phyloP scores from a whole-genome alignment of 2,888 invertebrate species.

The Corythucha ciliata region DNA sequence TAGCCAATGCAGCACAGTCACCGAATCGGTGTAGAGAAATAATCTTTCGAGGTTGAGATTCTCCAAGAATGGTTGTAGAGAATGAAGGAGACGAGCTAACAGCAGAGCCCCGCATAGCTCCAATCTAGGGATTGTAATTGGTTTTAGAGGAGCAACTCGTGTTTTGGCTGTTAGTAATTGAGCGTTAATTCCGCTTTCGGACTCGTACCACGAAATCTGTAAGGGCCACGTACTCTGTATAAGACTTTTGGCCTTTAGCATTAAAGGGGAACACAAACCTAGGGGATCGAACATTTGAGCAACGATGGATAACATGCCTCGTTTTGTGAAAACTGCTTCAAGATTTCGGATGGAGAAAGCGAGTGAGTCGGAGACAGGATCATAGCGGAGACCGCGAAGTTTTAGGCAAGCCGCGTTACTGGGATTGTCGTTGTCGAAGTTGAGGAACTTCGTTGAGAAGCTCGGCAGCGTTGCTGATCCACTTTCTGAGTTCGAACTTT shows the following conservation, averaged over 20 bases:
- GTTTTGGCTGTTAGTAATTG: constrained; percentile 21
- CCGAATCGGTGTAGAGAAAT: constrained; percentile 22
- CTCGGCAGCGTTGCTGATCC: constrained; percentile 19
- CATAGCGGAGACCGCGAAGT: constrained; percentile 19
- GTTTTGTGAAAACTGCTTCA: constrained; percentile 1
- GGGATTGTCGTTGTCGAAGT: neutral
- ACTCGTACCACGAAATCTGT: neutral
- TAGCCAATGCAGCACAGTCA: constrained; percentile 25
- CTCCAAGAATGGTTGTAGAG: neutral
- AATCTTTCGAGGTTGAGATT: too few species aligned
- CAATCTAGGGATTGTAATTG: constrained; percentile 22
- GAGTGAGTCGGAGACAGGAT: constrained; percentile 17
- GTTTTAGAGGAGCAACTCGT: constrained; percentile 22
- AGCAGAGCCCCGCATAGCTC: constrained; percentile 26
- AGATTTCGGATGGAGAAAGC: constrained; percentile 2
- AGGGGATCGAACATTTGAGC: constrained; percentile 18
- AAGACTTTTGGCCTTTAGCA: constrained; percentile 13
- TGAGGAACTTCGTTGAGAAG: neutral
- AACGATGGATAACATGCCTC: constrained; percentile 4
- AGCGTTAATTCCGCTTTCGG: neutral
- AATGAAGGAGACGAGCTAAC: constrained; percentile 6
- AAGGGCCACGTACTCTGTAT: constrained; percentile 15
- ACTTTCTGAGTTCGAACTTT: constrained; percentile 21
- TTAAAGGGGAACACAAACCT: constrained; percentile 10
- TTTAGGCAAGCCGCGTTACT: neutral